Conservation (phyloP, 2,888 invertebrate genomes). For the Stenurella melanura region DNA sequence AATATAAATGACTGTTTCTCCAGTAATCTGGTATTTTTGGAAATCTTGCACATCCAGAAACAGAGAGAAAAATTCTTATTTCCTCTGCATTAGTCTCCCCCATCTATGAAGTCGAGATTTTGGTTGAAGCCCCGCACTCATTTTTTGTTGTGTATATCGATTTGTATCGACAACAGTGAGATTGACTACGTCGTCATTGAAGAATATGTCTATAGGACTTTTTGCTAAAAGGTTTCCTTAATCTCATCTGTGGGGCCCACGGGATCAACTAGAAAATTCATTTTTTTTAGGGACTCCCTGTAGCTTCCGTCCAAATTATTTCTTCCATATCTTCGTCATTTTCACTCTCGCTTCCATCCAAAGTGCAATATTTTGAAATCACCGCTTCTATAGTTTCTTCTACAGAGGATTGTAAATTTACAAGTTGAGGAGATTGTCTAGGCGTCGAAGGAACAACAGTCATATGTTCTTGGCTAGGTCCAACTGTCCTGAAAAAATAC, state of each 20-base stretch:
- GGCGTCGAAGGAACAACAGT: slow-evolving; percentile 26
- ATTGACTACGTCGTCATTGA: neutral
- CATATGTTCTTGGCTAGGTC: slow-evolving; percentile 23
- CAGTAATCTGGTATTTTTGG: slow-evolving; percentile 5
- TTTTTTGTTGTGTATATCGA: neutral
- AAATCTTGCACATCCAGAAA: slow-evolving; percentile 34
- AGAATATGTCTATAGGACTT: neutral
- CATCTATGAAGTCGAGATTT: too few species aligned
- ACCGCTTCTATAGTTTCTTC: slow-evolving; percentile 37
- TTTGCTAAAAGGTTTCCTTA: slow-evolving; percentile 1
- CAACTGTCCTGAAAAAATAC: slow-evolving; percentile 15
- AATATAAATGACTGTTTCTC: slow-evolving; percentile 23
- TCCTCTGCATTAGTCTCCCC: slow-evolving; percentile 17
- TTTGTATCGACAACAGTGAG: slow-evolving; percentile 19
- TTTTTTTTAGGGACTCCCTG: slow-evolving; percentile 18
- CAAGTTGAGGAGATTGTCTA: slow-evolving; percentile 19
- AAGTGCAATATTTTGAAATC: slow-evolving; percentile 35
- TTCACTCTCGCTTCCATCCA: too few species aligned
- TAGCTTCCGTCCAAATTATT: slow-evolving; percentile 21
- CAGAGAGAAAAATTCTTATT: slow-evolving; percentile 27
- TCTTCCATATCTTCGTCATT: slow-evolving; percentile 27
- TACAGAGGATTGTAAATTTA: slow-evolving; percentile 22
- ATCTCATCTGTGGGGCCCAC: slow-evolving; percentile 24
- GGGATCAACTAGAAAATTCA: slow-evolving; percentile 25
- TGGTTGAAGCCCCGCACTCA: neutral